Conservation (phyloP, 2,888 invertebrate species). For the Anthrax anthrax region DNA sequence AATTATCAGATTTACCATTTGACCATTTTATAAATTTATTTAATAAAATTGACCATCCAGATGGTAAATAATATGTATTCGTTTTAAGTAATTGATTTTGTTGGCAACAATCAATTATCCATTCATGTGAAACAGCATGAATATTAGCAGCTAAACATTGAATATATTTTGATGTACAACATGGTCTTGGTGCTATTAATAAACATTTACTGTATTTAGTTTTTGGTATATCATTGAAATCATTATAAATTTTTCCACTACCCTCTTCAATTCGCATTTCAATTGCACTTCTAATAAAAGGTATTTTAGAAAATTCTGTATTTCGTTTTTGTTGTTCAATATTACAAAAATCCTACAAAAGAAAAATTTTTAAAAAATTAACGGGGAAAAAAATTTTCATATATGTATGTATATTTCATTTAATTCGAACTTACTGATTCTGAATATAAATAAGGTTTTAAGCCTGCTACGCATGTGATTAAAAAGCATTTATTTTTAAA, state of each 20-base stretch:
- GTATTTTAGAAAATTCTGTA: conserved; percentile 36
- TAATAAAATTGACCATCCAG: conserved; percentile 44
- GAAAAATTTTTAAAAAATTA: background rate
- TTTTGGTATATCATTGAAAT: conserved; percentile 42
- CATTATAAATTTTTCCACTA: conserved; percentile 48
- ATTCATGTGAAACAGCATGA: conserved; percentile 48
- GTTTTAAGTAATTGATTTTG: conserved; percentile 30
- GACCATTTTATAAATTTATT: conserved; percentile 34
- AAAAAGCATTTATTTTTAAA: conserved; percentile 44
- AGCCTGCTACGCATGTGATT: conserved; percentile 40
- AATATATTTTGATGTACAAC: conserved; percentile 59
- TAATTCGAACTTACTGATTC: conserved; percentile 8
- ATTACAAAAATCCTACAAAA: background rate
- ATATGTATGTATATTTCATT: too few relatives aligned
- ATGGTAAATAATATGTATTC: conserved; percentile 42
- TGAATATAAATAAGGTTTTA: conserved; percentile 13
- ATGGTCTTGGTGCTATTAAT: conserved; percentile 54
- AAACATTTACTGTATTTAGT: conserved; percentile 40
- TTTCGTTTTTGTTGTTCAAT: conserved; percentile 19
- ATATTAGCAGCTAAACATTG: conserved; percentile 54
- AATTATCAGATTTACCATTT: conserved; percentile 22
- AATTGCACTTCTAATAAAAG: conserved; percentile 42
- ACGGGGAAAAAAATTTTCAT: background rate
- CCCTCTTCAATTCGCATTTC: conserved; percentile 45
- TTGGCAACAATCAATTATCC: conserved; percentile 51